These are phyloP conservation scores for Spea multiplicata DNA, from an alignment of 2,113 vertebrate genomes.

Conservation along the genomic window DNA sequence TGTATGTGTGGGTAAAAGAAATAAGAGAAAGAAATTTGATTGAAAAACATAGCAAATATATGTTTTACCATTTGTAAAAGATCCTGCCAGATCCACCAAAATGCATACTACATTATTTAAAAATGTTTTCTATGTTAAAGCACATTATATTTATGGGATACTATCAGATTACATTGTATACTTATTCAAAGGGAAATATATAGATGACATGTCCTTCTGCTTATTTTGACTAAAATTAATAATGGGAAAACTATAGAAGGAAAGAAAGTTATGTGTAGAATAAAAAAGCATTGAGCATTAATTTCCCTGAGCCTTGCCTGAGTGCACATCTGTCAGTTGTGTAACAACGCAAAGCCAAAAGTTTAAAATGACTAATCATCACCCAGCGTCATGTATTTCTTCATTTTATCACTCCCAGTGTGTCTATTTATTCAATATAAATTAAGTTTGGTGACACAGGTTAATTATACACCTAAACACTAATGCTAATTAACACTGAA, in stretches of 20 bases:
- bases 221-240: slow-evolving; percentile 31
- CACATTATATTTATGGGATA: too few relatives aligned
- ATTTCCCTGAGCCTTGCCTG: slow-evolving; percentile 22
- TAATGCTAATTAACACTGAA: slow-evolving; percentile 34
- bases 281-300: slow-evolving; percentile 25
- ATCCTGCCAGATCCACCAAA: too few relatives aligned
- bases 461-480: slow-evolving; percentile 34
- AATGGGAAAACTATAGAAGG: slow-evolving; percentile 29
- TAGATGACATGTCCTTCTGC: slow-evolving; percentile 2
- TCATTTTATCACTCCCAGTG: slow-evolving; percentile 16
- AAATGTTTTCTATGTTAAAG: too few relatives aligned
- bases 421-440: slow-evolving; percentile 17
- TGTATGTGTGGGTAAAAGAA: too few relatives aligned
- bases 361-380: slow-evolving; percentile 32
- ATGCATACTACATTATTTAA: too few relatives aligned
- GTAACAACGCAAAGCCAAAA: slow-evolving; percentile 30
- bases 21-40: too few relatives aligned
- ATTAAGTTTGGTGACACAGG: slow-evolving; percentile 18
- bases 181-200: not conserved
- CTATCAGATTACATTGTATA: too few relatives aligned
- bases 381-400: slow-evolving; percentile 23
- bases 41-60: too few relatives aligned
- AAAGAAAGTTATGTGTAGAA: slow-evolving; percentile 22
- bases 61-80: too few relatives aligned
- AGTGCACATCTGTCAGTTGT: slow-evolving; percentile 39